Base-by-base conservation (phyloP, 2,113 vertebrate species). In the Seriola quinqueradiata region DNA sequence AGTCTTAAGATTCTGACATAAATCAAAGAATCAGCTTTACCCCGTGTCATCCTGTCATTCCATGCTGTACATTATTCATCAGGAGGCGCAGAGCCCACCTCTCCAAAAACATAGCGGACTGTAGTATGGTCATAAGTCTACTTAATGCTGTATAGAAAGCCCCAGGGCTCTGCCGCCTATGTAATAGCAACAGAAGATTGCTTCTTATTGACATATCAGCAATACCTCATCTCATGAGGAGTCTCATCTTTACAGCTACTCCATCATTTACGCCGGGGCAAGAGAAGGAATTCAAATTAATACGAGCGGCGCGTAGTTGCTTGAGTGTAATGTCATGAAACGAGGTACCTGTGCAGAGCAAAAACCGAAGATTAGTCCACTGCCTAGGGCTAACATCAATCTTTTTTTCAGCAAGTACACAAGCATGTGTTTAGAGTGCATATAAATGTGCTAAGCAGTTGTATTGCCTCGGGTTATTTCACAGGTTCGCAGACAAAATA, bases 381-480 rank as follows among this genome's bases (percentile, higher is more conserved):
- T 0, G 87, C 86, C 87, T 59, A 5, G 68, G 86, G 92, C 88
- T 61, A 67, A 75, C 60, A 82, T 79, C 81, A 81, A 78, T 85
- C 69, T 83, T 58, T 64, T 79, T 74, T 66, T 48, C 79, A 82
- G 48, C 57, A 77, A 79, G 79, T 44, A 72, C 68, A 84, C 68
- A 77, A 86, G 61, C 59, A 78, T 69, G 76, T 86, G 79, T 90
- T 91, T 88, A 80, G 60, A 75, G 70, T 19, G 79, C 87, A 90
- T 90, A 88, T 60, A 82, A 80, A 90, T 88, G 76, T 66, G 50
- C 25, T 70, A 70, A 87, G 84, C 74, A 54, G 73, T 74, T 88
- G 80, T 82, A 79, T 72, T 48, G 83, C 92, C 86, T 54, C 55
- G 3, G 87, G 90, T 78, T 84, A 67, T 46, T 86, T 84, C 44